phyloP scores from a whole-genome alignment of 2,888 invertebrate genomes.

The Perizoma flavofasciatum region DNA sequence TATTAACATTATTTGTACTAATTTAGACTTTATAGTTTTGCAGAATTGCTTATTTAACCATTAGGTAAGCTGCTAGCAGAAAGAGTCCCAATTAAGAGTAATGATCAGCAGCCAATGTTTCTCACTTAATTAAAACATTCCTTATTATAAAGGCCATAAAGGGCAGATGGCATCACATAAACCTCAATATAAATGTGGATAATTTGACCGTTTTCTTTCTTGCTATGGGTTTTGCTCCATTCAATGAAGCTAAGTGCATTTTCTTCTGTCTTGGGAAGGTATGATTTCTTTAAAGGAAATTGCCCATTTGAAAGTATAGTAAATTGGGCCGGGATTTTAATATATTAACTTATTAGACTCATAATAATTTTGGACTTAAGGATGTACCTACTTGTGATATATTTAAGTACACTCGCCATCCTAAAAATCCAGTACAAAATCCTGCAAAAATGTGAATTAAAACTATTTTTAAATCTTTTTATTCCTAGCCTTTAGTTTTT shows the following conservation, averaged over 20 bases:
- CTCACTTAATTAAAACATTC: slow-evolving; percentile 74
- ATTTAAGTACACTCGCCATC: too few relatives aligned
- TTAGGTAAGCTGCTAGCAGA: slow-evolving; percentile 10
- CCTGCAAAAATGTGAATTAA: too few relatives aligned
- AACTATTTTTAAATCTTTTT: too few relatives aligned
- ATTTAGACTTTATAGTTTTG: too few relatives aligned
- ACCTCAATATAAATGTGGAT: slow-evolving; percentile 56
- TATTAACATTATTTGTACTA: too few relatives aligned
- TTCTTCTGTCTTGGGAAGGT: slow-evolving; percentile 40
- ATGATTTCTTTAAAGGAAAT: neutral
- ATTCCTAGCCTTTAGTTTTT: too few relatives aligned
- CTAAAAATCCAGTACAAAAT: too few relatives aligned
- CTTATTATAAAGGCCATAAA: slow-evolving; percentile 48
- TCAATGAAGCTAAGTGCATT: slow-evolving; percentile 53
- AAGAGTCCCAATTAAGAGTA: slow-evolving; percentile 58
- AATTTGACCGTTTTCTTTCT: slow-evolving; percentile 56
- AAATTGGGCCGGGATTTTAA: too few relatives aligned
- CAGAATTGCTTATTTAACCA: too few relatives aligned
- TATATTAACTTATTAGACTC: too few relatives aligned
- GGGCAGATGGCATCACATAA: slow-evolving; percentile 66
- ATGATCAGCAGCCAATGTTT: slow-evolving; percentile 59
- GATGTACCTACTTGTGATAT: too few relatives aligned
- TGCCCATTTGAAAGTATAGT: slow-evolving; percentile 9
- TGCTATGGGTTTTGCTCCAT: slow-evolving; percentile 40
- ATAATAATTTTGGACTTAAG: too few relatives aligned